These are phyloP conservation scores for Rhinoderma darwinii DNA, from an alignment of 2,113 vertebrate species.

Conservation along the genomic window DNA sequence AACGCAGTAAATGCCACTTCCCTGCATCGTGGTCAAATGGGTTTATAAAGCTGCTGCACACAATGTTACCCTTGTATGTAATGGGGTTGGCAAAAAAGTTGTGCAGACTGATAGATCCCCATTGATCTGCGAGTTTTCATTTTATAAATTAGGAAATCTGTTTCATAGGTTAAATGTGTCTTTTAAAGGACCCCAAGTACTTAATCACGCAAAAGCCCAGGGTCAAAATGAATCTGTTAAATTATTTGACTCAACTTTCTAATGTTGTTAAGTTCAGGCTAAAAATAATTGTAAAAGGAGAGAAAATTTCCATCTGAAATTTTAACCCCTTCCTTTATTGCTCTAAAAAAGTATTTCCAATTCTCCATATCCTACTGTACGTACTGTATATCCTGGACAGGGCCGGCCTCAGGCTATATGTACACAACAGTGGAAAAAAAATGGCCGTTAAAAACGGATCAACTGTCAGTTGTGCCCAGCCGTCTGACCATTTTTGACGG, in stretches of 20 bases:
- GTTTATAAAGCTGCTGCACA: constrained; percentile 62
- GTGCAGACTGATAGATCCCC: constrained; percentile 55
- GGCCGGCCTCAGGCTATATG: no score
- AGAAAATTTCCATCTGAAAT: neutral
- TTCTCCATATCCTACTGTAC: neutral
- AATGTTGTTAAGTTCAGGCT: neutral
- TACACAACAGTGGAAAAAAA: no score
- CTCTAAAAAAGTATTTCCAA: neutral
- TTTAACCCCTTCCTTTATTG: neutral
- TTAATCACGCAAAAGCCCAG: neutral
- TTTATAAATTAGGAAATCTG: constrained; percentile 42
- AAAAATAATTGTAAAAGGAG: constrained; percentile 12
- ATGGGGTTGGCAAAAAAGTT: constrained; percentile 61
- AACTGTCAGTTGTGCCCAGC: no score
- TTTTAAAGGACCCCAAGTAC: constrained; percentile 47
- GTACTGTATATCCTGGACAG: neutral
- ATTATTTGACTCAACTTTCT: neutral
- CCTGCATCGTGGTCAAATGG: constrained; percentile 62
- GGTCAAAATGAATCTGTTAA: constrained; percentile 22
- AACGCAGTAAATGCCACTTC: constrained; percentile 68
- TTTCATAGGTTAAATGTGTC: neutral
- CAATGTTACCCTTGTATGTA: constrained; percentile 67
- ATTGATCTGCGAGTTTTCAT: constrained; percentile 29
- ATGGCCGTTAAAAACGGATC: no score
- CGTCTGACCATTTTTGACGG: no score